Conservation (phyloP, 2,113 vertebrate species). For the Indicator indicator region DNA sequence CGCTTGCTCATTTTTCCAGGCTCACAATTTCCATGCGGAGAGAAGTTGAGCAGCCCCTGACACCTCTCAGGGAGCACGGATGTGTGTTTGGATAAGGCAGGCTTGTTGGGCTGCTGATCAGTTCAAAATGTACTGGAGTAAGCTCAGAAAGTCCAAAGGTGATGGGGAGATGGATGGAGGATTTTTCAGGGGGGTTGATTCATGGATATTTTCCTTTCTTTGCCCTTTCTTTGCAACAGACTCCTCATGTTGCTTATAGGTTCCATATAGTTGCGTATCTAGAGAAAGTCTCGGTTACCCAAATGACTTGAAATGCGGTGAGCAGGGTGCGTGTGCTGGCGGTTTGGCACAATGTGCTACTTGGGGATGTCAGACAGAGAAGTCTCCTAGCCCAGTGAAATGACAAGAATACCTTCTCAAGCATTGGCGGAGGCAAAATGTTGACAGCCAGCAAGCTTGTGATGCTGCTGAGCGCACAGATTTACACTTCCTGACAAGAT, state of each 20-base stretch:
- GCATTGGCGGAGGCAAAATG: slow-evolving; percentile 74
- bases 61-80: slow-evolving; percentile 43
- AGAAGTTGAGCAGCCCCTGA: slow-evolving; percentile 44
- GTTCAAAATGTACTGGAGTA: neutral
- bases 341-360: slow-evolving; percentile 59
- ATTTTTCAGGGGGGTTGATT: neutral
- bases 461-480: slow-evolving; percentile 74
- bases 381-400: slow-evolving; percentile 72
- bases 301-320: slow-evolving; percentile 35
- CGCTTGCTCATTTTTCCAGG: slow-evolving; percentile 76
- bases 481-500: slow-evolving; percentile 80
- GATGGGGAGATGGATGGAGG: neutral
- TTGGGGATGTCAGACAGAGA: slow-evolving; percentile 70
- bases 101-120: neutral
- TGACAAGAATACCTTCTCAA: slow-evolving; percentile 76
- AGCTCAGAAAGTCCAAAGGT: neutral
- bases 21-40: slow-evolving; percentile 32
- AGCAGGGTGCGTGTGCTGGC: slow-evolving; percentile 14
- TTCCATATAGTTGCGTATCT: too few species aligned
- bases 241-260: neutral
- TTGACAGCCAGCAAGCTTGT: slow-evolving; percentile 79
- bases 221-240: neutral
- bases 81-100: slow-evolving; percentile 6
- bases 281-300: neutral
- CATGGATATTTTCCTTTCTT: neutral